phyloP scores from a whole-genome alignment of 2,797 vertebrate species.

The Pantherophis alleghaniensis region DNA sequence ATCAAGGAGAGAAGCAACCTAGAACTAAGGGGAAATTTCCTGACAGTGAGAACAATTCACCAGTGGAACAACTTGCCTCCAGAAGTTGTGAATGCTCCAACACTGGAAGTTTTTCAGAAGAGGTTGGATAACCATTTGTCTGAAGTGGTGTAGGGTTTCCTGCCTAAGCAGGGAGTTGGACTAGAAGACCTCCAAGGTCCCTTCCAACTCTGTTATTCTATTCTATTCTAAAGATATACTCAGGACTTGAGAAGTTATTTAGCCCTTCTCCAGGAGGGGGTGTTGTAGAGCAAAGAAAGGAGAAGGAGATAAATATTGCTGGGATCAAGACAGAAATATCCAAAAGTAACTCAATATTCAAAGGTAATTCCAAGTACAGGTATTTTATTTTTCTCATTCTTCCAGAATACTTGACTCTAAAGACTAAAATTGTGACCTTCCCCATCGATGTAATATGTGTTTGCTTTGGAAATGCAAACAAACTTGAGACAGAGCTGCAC shows the following conservation, averaged over 20 bases:
- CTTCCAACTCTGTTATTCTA: no score
- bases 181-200: no score
- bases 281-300: background rate
- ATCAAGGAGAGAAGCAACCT: no score
- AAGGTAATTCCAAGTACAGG: background rate
- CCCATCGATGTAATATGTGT: background rate
- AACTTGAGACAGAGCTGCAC: background rate
- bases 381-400: background rate
- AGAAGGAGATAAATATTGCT: background rate
- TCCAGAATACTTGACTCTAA: background rate
- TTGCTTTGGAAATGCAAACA: background rate
- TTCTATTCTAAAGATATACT: no score
- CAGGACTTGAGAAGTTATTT: background rate
- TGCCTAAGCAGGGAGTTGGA: no score
- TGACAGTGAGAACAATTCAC: no score
- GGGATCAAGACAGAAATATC: background rate
- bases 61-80: no score
- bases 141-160: no score
- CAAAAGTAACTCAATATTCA: background rate
- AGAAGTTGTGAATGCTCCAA: no score
- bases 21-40: no score
- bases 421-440: background rate
- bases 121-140: no score
- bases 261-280: background rate
- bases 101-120: no score